phyloP scores from a whole-genome alignment of 2,113 vertebrate species.

The Coturnix japonica region DNA sequence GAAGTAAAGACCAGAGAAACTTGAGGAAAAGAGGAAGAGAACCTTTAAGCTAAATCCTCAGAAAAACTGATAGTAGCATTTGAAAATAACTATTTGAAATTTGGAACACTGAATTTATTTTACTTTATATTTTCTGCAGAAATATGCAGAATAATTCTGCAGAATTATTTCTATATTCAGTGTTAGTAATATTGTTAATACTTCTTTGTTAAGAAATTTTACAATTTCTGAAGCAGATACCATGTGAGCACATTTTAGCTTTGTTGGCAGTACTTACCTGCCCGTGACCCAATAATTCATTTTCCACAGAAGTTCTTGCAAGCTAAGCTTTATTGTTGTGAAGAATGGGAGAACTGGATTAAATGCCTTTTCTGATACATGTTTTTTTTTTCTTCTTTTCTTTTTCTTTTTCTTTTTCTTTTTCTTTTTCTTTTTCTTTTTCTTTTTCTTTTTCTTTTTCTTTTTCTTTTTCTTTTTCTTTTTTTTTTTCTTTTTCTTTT shows the following conservation, averaged over 20 bases:
- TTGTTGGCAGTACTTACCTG: not conserved
- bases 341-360: not conserved
- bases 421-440: not conserved
- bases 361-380: not conserved
- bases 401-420: not conserved
- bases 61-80: not conserved
- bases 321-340: not conserved
- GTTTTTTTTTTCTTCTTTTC: fast-evolving
- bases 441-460: too few relatives aligned
- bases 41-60: not conserved
- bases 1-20: not conserved
- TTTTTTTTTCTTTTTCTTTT: not conserved
- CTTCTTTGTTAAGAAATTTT: not conserved
- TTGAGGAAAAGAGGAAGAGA: not conserved
- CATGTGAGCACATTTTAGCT: not conserved
- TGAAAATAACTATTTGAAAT: not conserved
- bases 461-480: fast-evolving
- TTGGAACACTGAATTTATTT: not conserved
- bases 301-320: not conserved
- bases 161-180: not conserved
- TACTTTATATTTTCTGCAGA: not conserved
- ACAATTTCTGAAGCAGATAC: not conserved
- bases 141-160: not conserved
- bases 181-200: not conserved
- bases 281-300: not conserved